phyloP scores from a whole-genome alignment of 1,140 invertebrate species.

The Drosophila quadrilineata region DNA sequence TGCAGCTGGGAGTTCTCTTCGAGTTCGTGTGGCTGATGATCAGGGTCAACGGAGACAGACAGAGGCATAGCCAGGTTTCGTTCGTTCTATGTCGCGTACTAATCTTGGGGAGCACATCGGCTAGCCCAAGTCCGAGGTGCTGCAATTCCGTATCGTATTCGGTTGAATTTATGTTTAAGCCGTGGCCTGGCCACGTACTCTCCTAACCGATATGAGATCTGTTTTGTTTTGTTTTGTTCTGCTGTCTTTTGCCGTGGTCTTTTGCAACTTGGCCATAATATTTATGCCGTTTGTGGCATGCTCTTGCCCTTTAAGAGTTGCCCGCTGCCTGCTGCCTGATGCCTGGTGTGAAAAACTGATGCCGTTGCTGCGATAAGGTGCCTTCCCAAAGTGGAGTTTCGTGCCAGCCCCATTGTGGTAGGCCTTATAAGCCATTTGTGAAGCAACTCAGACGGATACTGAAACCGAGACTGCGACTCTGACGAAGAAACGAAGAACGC shows the following conservation, averaged over 20 bases:
- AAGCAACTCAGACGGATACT: background rate
- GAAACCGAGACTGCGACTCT: background rate
- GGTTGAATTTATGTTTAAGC: constrained; percentile 66
- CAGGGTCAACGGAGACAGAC: constrained; percentile 38
- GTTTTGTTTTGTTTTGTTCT: too few species aligned
- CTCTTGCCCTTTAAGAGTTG: constrained; percentile 16
- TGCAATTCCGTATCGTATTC: constrained; percentile 3
- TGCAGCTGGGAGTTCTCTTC: background rate
- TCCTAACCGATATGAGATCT: constrained; percentile 57
- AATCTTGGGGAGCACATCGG: constrained; percentile 55
- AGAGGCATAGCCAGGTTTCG: background rate
- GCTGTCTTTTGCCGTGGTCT: constrained; percentile 40
- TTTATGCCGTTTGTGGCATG: constrained; percentile 72
- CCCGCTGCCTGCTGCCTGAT: constrained; percentile 9
- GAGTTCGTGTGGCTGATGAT: constrained; percentile 9
- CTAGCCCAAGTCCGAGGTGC: constrained; percentile 33
- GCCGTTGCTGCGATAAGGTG: constrained; percentile 74
- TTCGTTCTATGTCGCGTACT: constrained; percentile 50
- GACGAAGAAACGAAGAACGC: constrained; percentile 18
- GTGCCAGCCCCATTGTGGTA: constrained; percentile 69
- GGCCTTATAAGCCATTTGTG: constrained; percentile 42
- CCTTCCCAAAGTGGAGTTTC: constrained; percentile 72
- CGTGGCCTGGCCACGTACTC: constrained; percentile 55
- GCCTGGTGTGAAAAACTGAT: constrained; percentile 79
- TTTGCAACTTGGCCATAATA: constrained; percentile 67